A percentile compares a stretch with the other conserved stretches of the same genome.
Conservation (phyloP, 1,140 invertebrate genomes). For the Colletes latitarsis region DNA sequence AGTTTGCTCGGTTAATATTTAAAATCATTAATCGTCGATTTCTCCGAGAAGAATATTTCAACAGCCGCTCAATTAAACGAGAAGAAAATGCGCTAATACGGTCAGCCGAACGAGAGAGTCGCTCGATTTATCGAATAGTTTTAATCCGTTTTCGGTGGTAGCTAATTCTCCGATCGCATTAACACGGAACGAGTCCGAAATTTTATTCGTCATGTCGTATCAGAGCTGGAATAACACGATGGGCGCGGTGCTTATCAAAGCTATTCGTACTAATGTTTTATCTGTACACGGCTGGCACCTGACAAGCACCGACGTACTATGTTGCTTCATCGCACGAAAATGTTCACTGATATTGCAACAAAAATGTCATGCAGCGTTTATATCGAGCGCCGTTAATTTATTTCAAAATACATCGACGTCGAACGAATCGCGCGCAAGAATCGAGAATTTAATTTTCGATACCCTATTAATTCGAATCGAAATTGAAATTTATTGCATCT, state of each 20-base stretch:
- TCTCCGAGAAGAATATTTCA: too few relatives aligned
- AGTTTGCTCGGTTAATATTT: too few relatives aligned
- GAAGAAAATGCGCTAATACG: too few relatives aligned
- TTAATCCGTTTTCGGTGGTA: neutral
- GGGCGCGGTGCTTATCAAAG: slow-evolving; percentile 68
- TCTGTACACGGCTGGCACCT: slow-evolving; percentile 69
- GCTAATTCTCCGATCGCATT: neutral
- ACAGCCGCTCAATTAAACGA: too few relatives aligned
- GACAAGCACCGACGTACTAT: slow-evolving; percentile 64
- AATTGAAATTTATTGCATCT: too few relatives aligned
- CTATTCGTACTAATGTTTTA: slow-evolving; percentile 71
- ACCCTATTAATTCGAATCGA: too few relatives aligned
- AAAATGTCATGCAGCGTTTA: neutral
- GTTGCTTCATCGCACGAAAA: slow-evolving; percentile 40
- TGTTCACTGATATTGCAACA: slow-evolving; percentile 38
- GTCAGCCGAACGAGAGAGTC: neutral
- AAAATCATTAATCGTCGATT: too few relatives aligned
- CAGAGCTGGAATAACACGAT: slow-evolving; percentile 55
- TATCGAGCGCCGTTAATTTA: neutral
- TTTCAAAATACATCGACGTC: too few relatives aligned
- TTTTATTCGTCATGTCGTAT: slow-evolving; percentile 56
- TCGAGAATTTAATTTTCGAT: too few relatives aligned
- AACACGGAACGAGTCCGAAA: slow-evolving; percentile 24
- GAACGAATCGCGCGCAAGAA: too few relatives aligned
- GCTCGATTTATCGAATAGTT: neutral